Base-by-base conservation (phyloP, 2,888 invertebrate species). In the Eretmocerus hayati region DNA sequence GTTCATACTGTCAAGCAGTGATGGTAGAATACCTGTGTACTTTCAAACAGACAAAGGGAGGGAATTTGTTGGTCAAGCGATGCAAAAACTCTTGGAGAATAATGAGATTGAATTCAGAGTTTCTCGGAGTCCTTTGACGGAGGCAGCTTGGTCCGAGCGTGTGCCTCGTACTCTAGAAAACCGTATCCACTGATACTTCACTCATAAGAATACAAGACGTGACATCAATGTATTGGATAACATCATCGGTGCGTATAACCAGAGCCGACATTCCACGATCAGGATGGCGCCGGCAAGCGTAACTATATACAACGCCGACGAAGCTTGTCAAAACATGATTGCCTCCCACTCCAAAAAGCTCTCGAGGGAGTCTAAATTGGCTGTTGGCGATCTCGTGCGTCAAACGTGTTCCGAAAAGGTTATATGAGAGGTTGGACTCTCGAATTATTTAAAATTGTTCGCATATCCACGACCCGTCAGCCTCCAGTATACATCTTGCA, bases 401-500 rank as follows among this genome's bases (percentile, higher is more conserved):
- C 19, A n/a, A 4, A 33, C 23, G 33, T n/a, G 37, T 41, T 19
- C 26, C 23, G 13, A 6, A n/a, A 11, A 22, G 30, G n/a, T 23
- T n/a, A n/a, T n/a, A n/a, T n/a, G n/a, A n/a, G n/a, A n/a, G n/a
- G n/a, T n/a, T n/a, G n/a, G n/a, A n/a, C n/a, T n/a, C n/a, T n/a
- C n/a, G n/a, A n/a, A n/a, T n/a, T n/a, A n/a, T n/a, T n/a, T 26
- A 0, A 23, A 32, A 13, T 33, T 23, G 2, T 4, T 53, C 4
- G 59, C 61, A 1, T n/a, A n/a, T n/a, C n/a, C n/a, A n/a, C n/a
- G n/a, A n/a, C n/a, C n/a, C n/a, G n/a, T n/a, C n/a, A n/a, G n/a
- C n/a, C n/a, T n/a, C n/a, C n/a, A n/a, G n/a, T n/a, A n/a, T 65
- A 66, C 48, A 49, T 49, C 22, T 26, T 62, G 13, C 21, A 47